These are phyloP conservation scores for Saccostrea glomerata DNA, from an alignment of 1,140 invertebrate species.

Conservation along the genomic window DNA sequence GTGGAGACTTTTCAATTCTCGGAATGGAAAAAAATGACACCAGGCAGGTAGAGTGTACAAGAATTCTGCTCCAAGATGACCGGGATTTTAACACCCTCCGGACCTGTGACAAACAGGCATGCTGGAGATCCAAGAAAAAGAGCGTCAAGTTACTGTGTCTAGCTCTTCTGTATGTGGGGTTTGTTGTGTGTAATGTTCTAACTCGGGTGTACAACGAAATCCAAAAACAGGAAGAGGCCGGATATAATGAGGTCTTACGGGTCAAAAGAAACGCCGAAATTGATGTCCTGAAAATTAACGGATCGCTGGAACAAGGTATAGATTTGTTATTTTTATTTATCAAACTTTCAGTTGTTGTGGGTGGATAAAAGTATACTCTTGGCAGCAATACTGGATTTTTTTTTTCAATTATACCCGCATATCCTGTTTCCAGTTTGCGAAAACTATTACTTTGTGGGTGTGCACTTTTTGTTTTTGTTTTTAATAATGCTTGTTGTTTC, in stretches of 20 bases:
- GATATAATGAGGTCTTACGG: not conserved
- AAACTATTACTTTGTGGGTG: too few relatives aligned
- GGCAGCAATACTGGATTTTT: too few relatives aligned
- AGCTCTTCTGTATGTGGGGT: not conserved
- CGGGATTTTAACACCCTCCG: not conserved
- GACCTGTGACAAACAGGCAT: not conserved
- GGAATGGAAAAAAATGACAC: not conserved
- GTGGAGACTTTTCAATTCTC: not conserved
- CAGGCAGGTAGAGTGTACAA: not conserved
- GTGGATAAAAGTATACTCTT: too few relatives aligned
- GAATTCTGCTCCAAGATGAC: not conserved
- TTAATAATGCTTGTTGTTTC: too few relatives aligned
- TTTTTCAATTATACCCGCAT: too few relatives aligned
- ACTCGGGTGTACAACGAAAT: not conserved
- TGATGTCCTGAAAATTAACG: not conserved
- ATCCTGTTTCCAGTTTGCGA: too few relatives aligned
- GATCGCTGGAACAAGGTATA: not conserved
- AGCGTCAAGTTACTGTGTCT: slow-evolving; percentile 14
- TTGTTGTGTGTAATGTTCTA: slow-evolving; percentile 9
- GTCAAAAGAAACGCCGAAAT: not conserved
- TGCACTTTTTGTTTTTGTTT: too few relatives aligned
- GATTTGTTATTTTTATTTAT: not conserved
- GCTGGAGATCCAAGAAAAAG: not conserved
- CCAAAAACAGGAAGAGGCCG: not conserved
- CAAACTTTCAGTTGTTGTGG: too few relatives aligned